These are phyloP conservation scores for Masnerella sp. DNA, from an alignment of 2,888 invertebrate species.

Conservation along the genomic window DNA sequence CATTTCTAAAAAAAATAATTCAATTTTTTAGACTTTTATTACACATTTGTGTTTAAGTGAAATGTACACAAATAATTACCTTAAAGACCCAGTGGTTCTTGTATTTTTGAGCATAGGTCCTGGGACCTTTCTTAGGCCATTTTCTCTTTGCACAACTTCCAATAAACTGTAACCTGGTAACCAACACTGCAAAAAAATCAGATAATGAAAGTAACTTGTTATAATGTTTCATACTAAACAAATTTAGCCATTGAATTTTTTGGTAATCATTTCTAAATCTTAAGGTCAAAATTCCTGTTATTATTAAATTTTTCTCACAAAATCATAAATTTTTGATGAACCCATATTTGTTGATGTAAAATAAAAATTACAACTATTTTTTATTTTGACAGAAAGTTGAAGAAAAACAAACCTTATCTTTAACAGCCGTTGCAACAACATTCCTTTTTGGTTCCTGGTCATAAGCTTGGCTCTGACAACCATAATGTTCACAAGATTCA, in stretches of 20 bases:
- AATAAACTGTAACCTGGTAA: constrained; percentile 91
- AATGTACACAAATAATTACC: constrained; percentile 64
- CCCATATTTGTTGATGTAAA: no score
- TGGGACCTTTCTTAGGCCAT: constrained; percentile 88
- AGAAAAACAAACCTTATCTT: constrained; percentile 87
- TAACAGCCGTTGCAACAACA: constrained; percentile 93
- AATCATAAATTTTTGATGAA: no score
- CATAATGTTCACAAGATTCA: constrained; percentile 96
- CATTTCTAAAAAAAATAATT: constrained; percentile 64
- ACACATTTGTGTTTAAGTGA: no score
- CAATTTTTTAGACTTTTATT: no score
- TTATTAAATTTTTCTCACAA: no score
- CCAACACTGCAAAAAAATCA: constrained; percentile 85
- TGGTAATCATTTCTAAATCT: no score
- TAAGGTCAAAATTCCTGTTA: no score
- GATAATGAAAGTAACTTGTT: no score
- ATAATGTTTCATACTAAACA: no score
- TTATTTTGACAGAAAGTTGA: no score
- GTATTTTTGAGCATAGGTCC: constrained; percentile 81
- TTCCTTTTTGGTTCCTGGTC: constrained; percentile 97
- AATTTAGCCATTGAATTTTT: no score
- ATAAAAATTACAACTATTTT: no score
- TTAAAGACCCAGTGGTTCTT: constrained; percentile 65
- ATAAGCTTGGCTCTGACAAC: constrained; percentile 94
- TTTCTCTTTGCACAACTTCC: constrained; percentile 88